Conservation (phyloP, 2,113 vertebrate genomes). For the Colistium nudipinnis region DNA sequence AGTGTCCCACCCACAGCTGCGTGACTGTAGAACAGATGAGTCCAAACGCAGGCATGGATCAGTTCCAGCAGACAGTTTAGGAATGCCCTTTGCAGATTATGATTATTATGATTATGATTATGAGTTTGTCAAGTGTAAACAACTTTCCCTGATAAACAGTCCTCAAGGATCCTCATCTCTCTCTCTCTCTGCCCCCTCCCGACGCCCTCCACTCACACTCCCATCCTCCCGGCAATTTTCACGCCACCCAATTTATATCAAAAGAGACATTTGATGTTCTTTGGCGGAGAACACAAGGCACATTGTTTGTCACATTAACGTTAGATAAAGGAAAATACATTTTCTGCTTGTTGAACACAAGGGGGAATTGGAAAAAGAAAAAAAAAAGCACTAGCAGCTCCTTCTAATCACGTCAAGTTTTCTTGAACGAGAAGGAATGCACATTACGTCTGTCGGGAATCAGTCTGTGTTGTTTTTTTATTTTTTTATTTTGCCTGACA, state of each 20-base stretch:
- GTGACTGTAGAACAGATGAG: constrained; percentile 4
- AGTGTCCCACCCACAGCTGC: not conserved
- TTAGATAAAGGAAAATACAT: constrained; percentile 54
- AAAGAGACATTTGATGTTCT: constrained; percentile 68
- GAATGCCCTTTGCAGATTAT: constrained; percentile 60
- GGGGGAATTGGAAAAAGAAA: constrained; percentile 28
- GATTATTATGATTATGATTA: constrained; percentile 55
- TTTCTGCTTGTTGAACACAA: constrained; percentile 57
- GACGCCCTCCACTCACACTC: constrained; percentile 28
- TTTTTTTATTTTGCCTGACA: not conserved
- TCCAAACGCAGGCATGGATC: constrained; percentile 19
- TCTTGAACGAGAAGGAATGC: constrained; percentile 29
- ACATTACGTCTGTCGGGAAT: constrained; percentile 36
- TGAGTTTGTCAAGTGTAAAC: constrained; percentile 69
- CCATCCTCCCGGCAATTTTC: constrained; percentile 28
- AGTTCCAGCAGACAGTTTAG: constrained; percentile 32
- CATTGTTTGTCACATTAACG: constrained; percentile 65
- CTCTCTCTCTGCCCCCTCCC: too few relatives aligned
- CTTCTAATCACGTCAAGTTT: constrained; percentile 43
- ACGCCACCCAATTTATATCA: constrained; percentile 60
- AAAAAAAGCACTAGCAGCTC: not conserved
- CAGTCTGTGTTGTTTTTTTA: not conserved
- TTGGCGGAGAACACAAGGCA: constrained; percentile 61
- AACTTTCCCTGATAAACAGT: constrained; percentile 63
- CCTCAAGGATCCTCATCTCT: constrained; percentile 43